A percentile compares a stretch with the other conserved stretches of the same genome.
Conservation (phyloP, 2,113 vertebrate genomes). For the Aldabrachelys gigantea region DNA sequence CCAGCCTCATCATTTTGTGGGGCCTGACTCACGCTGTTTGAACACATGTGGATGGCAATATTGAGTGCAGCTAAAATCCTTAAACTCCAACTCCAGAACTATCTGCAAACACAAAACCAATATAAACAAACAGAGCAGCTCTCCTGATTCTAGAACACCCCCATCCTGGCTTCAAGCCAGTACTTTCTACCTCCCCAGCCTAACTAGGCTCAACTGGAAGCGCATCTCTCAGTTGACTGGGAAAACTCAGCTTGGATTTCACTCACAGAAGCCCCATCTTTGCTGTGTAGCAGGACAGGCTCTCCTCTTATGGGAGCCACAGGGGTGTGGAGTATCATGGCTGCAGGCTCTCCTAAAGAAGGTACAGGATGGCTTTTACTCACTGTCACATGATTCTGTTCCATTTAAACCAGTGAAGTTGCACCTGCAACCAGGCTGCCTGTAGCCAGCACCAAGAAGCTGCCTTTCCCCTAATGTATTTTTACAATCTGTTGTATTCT, state of each 20-base stretch:
- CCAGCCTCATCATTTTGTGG: neutral
- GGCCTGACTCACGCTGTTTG: neutral
- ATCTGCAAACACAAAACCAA: neutral
- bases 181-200: neutral
- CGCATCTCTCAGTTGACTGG: neutral
- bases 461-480: conserved; percentile 48
- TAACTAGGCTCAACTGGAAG: neutral
- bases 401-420: conserved; percentile 39
- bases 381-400: neutral
- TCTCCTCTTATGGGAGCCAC: neutral
- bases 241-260: neutral
- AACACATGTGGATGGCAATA: neutral
- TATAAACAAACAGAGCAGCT: neutral
- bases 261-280: neutral
- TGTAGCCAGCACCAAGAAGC: neutral
- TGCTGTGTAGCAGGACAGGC: neutral
- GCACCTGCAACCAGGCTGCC: conserved; percentile 1
- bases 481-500: neutral
- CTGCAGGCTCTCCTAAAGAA: neutral
- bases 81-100: fast-evolving
- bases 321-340: neutral
- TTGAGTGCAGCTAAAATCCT: neutral
- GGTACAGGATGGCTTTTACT: neutral
- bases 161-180: fast-evolving
- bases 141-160: neutral